Percentiles rank a stretch among this genome's conserved stretches.
phyloP scores from a whole-genome alignment of 2,888 invertebrate genomes.

The Priapulus caudatus region DNA sequence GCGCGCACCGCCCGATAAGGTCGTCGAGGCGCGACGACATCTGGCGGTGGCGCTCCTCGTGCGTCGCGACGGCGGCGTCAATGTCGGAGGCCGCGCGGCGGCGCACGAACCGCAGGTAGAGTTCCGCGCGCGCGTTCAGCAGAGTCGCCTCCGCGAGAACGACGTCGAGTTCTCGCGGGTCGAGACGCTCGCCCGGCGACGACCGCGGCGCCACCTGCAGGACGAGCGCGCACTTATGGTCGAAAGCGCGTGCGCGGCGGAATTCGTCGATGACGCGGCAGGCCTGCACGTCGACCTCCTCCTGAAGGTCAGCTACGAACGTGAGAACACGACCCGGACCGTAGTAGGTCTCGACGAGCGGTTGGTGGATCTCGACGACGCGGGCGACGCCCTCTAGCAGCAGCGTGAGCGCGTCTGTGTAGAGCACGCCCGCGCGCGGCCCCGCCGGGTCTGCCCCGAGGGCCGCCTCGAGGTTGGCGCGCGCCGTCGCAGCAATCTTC shows the following conservation, averaged over 20 bases:
- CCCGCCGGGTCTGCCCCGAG: slow-evolving; percentile 45
- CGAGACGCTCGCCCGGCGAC: slow-evolving; percentile 35
- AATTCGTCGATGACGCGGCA: slow-evolving; percentile 55
- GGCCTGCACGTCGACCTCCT: slow-evolving; percentile 54
- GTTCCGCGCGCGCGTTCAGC: slow-evolving; percentile 74
- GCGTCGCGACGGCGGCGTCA: neutral
- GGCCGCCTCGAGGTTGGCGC: slow-evolving; percentile 56
- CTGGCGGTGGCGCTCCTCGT: neutral
- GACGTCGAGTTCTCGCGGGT: slow-evolving; percentile 73
- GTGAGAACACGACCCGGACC: slow-evolving; percentile 43
- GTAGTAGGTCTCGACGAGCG: slow-evolving; percentile 76
- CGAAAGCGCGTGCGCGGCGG: slow-evolving; percentile 51
- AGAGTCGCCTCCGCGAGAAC: slow-evolving; percentile 78
- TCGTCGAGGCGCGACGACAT: slow-evolving; percentile 43
- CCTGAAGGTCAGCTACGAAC: slow-evolving; percentile 34
- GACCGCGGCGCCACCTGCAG: slow-evolving; percentile 25
- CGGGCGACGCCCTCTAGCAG: slow-evolving; percentile 73
- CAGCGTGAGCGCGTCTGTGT: slow-evolving; percentile 69
- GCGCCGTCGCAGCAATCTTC: slow-evolving; percentile 49
- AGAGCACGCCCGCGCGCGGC: slow-evolving; percentile 60
- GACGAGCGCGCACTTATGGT: slow-evolving; percentile 50
- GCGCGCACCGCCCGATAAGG: slow-evolving; percentile 52
- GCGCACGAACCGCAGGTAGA: slow-evolving; percentile 76
- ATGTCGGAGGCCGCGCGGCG: slow-evolving; percentile 49
- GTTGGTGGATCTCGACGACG: slow-evolving; percentile 72